A percentile compares a stretch with the other conserved stretches of the same genome.
Evolutionary conservation across 2,888 invertebrate genomes (phyloP).

Genomic region (Morpho achilles): DNA sequence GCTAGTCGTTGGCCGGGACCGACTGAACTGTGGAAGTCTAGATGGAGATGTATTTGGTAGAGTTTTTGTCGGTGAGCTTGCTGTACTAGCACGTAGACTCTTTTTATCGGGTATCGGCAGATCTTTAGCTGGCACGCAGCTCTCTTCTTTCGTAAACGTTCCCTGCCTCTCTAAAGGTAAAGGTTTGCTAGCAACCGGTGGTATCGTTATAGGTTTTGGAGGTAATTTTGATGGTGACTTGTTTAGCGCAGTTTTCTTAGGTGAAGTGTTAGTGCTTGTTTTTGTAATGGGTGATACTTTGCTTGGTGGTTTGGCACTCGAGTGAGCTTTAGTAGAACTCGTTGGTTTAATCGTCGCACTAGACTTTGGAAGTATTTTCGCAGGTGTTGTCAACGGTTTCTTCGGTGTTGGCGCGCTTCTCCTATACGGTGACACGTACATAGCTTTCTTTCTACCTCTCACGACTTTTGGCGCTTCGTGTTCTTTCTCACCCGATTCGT

Average conservation of each 20-base stretch:
- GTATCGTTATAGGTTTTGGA: slow-evolving; percentile 44
- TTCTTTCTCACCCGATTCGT: slow-evolving; percentile 66
- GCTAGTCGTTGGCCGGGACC: slow-evolving; percentile 43
- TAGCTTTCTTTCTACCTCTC: slow-evolving; percentile 83
- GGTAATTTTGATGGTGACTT: slow-evolving; percentile 50
- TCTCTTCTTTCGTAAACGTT: slow-evolving; percentile 94
- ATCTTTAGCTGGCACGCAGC: slow-evolving; percentile 57
- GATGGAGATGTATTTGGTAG: slow-evolving; percentile 63
- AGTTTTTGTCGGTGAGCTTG: slow-evolving; percentile 48
- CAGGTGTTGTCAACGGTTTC: slow-evolving; percentile 43
- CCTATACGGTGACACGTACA: slow-evolving; percentile 82
- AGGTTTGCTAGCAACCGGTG: slow-evolving; percentile 53
- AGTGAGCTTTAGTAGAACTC: slow-evolving; percentile 44
- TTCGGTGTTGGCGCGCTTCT: slow-evolving; percentile 51
- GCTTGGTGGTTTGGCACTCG: slow-evolving; percentile 52
- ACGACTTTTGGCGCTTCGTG: slow-evolving; percentile 75
- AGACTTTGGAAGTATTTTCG: slow-evolving; percentile 36
- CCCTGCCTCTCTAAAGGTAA: slow-evolving; percentile 88
- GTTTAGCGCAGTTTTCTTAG: slow-evolving; percentile 54
- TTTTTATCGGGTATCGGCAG: slow-evolving; percentile 56
- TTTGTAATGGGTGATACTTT: slow-evolving; percentile 44
- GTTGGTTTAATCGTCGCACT: slow-evolving; percentile 37
- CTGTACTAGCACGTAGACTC: slow-evolving; percentile 37
- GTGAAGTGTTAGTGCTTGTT: slow-evolving; percentile 53
- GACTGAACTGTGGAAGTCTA: slow-evolving; percentile 56